These are phyloP conservation scores for Phalanger gymnotis DNA, from an alignment of 2,797 vertebrate species.

Conservation along the genomic window DNA sequence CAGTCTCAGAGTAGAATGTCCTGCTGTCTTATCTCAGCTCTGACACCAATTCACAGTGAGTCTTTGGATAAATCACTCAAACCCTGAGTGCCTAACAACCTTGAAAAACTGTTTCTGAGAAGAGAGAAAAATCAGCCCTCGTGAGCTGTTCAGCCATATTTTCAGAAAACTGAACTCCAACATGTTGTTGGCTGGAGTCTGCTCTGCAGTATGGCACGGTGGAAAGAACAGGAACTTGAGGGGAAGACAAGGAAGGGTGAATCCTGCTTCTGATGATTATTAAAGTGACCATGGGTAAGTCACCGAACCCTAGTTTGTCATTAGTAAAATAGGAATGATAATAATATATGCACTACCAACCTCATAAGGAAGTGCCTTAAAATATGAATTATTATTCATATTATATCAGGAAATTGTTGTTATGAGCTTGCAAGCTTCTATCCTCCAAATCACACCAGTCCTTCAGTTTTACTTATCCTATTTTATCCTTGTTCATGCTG, in stretches of 20 bases:
- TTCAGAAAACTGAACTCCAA: not conserved
- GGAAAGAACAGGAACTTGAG: not conserved
- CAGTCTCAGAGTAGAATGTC: not conserved
- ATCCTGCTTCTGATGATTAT: not conserved
- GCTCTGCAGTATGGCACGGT: not conserved
- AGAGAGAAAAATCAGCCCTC: not conserved
- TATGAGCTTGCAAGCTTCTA: not conserved
- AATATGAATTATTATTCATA: not conserved
- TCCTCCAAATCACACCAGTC: slow-evolving; percentile 36
- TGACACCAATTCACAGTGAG: slow-evolving; percentile 9
- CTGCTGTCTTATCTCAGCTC: not conserved
- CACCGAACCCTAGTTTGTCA: not conserved
- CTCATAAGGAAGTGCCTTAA: not conserved
- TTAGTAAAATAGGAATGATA: not conserved
- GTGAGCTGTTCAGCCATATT: not conserved
- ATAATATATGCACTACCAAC: not conserved
- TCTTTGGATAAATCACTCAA: slow-evolving; percentile 23
- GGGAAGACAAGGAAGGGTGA: not conserved
- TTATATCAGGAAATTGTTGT: not conserved
- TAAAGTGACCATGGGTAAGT: not conserved
- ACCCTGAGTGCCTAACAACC: slow-evolving; percentile 10
- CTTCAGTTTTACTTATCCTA: not conserved
- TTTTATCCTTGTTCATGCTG: not conserved
- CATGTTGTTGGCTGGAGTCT: not conserved
- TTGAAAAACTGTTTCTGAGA: not conserved